Evolutionary conservation across 1,140 invertebrate species (phyloP), one percentile per base, ranked within the genome.

Genomic region (Ganaspis sp.): DNA sequence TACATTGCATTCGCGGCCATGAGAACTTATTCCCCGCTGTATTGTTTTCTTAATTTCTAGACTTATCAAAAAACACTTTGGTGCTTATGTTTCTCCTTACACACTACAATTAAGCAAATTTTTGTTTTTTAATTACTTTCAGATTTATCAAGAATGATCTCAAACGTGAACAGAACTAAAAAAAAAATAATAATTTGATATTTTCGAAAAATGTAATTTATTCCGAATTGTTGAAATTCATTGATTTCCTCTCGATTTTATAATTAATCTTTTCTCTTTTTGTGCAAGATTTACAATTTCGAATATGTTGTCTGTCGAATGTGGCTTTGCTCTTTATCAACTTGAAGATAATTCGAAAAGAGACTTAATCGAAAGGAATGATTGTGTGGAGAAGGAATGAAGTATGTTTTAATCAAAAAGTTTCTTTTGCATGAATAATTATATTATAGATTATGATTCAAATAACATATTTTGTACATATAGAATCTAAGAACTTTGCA

Each of bases 401-500:
- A 49, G n/a, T 6, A 49, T 49, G n/a, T 17, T 49, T 2, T 8
- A 49, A 6, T 19, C n/a, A 49, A 49, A 49, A 49, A 6, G n/a
- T 49, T 15, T 49, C 29, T 2, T 49, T 49, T 49, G 45, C 4
- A 49, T 49, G 45, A 49, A 17, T 17, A 49, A 49, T 49, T 49
- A 49, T 49, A 49, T 49, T 49, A 49, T 49, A 49, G 45, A 49
- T 49, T 49, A 49, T 49, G 45, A 49, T 49, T 49, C 45, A 49
- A n/a, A 49, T 49, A 49, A 49, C 45, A 49, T 49, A 49, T 17
- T 49, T 49, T 49, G 11, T 49, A 49, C 45, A 49, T 49, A 15
- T 49, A 49, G 17, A 49, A 17, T 49, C 45, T 49, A 49, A 49
- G 19, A 49, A 49, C 45, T 49, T 49, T 49, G 45, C 45, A 49